Percentiles rank a stretch among this genome's conserved stretches.
Conservation (phyloP, 2,797 vertebrate genomes). For the Sebastolobus altivelis region DNA sequence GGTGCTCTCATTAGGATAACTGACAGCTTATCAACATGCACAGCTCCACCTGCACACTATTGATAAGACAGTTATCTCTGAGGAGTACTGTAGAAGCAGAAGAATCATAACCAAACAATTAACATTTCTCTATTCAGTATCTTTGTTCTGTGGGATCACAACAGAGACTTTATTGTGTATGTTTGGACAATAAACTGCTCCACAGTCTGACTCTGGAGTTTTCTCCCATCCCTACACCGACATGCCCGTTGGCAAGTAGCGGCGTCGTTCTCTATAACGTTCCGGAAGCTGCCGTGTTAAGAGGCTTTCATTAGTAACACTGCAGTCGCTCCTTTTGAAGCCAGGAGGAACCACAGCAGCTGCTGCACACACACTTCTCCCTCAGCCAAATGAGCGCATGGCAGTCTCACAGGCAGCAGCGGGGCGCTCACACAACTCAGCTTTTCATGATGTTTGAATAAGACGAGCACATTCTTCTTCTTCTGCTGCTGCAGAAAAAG, state of each 20-base stretch:
- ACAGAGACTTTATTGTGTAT: slow-evolving; percentile 21
- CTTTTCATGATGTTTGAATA: slow-evolving; percentile 52
- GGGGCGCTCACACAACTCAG: slow-evolving; percentile 32
- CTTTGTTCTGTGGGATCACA: slow-evolving; percentile 21
- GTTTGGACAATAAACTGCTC: slow-evolving; percentile 31
- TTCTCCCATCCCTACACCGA: background rate
- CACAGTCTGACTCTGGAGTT: slow-evolving; percentile 29
- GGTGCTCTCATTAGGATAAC: slow-evolving; percentile 25
- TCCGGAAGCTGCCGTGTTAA: slow-evolving; percentile 56
- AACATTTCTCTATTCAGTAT: background rate
- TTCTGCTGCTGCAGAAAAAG: background rate
- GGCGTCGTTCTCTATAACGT: slow-evolving; percentile 8
- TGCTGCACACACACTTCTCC: slow-evolving; percentile 30
- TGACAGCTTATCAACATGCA: slow-evolving; percentile 5
- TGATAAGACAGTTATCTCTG: slow-evolving; percentile 13
- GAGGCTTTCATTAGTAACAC: slow-evolving; percentile 74
- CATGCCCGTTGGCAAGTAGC: slow-evolving; percentile 25
- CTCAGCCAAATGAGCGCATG: slow-evolving; percentile 27
- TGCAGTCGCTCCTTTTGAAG: slow-evolving; percentile 54
- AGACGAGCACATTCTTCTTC: slow-evolving; percentile 23
- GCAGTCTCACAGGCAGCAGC: slow-evolving; percentile 37
- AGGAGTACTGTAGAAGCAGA: background rate
- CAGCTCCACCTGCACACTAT: slow-evolving; percentile 17
- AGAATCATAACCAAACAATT: slow-evolving; percentile 26
- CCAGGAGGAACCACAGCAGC: slow-evolving; percentile 43